phyloP scores from a whole-genome alignment of 2,888 invertebrate species.

The Lampropteryx suffumata region DNA sequence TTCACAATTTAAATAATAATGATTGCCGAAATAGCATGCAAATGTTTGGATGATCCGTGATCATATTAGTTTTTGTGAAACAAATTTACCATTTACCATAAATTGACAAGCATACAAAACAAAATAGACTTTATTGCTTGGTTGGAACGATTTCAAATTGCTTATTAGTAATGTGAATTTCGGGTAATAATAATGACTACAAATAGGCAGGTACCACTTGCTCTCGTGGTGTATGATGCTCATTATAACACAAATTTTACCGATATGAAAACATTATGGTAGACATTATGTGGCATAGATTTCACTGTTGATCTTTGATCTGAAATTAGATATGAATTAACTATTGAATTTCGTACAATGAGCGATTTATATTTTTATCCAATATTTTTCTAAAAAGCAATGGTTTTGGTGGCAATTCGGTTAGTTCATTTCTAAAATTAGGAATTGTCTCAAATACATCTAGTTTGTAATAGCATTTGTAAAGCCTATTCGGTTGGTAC shows the following conservation, averaged over 20 bases:
- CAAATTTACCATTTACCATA: neutral
- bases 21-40: conserved; percentile 33
- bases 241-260: conserved; percentile 26
- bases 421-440: no score
- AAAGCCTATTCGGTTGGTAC: no score
- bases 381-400: no score
- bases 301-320: conserved; percentile 17
- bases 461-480: no score
- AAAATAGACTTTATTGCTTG: conserved; percentile 1
- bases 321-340: conserved; percentile 1
- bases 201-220: conserved; percentile 31
- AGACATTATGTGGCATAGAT: conserved; percentile 13
- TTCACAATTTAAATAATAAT: conserved; percentile 29
- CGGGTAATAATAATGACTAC: conserved; percentile 12
- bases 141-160: neutral
- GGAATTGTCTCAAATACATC: no score
- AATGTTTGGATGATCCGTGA: conserved; percentile 31
- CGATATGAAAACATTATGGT: conserved; percentile 19
- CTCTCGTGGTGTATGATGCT: conserved; percentile 25
- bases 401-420: no score
- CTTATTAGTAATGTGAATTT: neutral
- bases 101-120: neutral
- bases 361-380: no score
- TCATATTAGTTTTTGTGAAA: conserved; percentile 18
- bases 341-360: neutral